Conservation (phyloP, 2,888 invertebrate species). For the Theodoxus fluviatilis region DNA sequence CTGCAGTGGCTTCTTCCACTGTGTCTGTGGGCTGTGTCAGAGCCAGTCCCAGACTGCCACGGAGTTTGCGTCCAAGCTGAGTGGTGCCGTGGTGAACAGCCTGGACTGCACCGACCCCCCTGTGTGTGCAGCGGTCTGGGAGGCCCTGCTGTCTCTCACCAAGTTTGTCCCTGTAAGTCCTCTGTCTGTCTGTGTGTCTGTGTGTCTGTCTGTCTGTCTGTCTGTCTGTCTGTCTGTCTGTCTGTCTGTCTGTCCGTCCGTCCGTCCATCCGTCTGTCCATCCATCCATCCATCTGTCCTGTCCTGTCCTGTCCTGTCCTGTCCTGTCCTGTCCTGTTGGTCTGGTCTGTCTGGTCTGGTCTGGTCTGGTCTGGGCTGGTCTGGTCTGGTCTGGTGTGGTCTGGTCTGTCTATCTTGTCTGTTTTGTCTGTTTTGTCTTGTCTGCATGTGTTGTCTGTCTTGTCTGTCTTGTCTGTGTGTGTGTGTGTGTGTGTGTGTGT, state of each 20-base stretch:
- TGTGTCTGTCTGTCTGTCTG: slow-evolving; percentile 3
- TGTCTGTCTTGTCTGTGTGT: neutral
- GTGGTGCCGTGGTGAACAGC: slow-evolving; percentile 72
- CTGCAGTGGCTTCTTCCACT: slow-evolving; percentile 72
- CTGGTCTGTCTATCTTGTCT: neutral
- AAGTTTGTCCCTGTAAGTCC: slow-evolving; percentile 41
- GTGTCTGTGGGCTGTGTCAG: slow-evolving; percentile 73
- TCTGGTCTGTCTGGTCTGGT: neutral
- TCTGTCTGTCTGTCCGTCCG: neutral
- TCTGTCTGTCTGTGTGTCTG: too few species aligned
- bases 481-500: neutral
- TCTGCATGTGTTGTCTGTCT: too few species aligned
- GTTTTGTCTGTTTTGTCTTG: neutral
- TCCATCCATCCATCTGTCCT: too few species aligned
- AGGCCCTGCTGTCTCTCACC: slow-evolving; percentile 72
- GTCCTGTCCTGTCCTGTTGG: too few species aligned
- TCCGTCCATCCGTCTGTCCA: neutral
- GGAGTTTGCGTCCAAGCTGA: slow-evolving; percentile 70
- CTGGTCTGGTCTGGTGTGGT: neutral
- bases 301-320: too few species aligned
- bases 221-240: neutral
- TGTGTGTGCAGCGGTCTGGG: slow-evolving; percentile 78
- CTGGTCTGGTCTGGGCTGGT: neutral
- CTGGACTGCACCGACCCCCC: slow-evolving; percentile 77
- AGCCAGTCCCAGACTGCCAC: slow-evolving; percentile 70